These are phyloP conservation scores for Melanerpes aurifrons DNA, from an alignment of 2,113 vertebrate genomes.

Conservation along the genomic window DNA sequence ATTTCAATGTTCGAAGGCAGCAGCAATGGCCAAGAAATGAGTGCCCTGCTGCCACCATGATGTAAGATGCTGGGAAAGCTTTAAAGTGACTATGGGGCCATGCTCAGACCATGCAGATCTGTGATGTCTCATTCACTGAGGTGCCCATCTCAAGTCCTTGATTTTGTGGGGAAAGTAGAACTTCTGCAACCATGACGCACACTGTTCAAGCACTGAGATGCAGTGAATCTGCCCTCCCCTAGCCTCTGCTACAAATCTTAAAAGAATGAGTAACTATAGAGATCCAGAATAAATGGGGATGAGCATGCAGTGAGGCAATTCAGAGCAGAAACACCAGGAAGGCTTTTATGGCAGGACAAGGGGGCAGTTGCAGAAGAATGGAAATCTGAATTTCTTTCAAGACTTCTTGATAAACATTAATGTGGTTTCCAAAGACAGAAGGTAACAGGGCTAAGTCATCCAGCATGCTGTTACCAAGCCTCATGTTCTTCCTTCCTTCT, in stretches of 20 bases:
- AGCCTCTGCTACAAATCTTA: background rate
- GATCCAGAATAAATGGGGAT: background rate
- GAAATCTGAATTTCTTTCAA: background rate
- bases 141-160: background rate
- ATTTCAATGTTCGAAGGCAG: background rate
- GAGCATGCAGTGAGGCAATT: background rate
- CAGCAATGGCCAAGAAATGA: background rate
- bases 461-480: background rate
- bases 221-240: background rate
- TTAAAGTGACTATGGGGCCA: background rate
- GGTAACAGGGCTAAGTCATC: background rate
- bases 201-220: accelerated
- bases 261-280: accelerated
- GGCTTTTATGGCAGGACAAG: background rate
- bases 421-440: background rate
- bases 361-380: background rate
- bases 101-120: background rate
- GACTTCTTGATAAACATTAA: background rate
- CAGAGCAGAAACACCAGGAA: background rate
- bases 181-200: background rate
- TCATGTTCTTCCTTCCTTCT: background rate
- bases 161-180: background rate
- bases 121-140: background rate
- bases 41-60: background rate
- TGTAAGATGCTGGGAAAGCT: background rate